Evolutionary conservation across 2,113 vertebrate species (phyloP).

Genomic region (Otis tarda): DNA sequence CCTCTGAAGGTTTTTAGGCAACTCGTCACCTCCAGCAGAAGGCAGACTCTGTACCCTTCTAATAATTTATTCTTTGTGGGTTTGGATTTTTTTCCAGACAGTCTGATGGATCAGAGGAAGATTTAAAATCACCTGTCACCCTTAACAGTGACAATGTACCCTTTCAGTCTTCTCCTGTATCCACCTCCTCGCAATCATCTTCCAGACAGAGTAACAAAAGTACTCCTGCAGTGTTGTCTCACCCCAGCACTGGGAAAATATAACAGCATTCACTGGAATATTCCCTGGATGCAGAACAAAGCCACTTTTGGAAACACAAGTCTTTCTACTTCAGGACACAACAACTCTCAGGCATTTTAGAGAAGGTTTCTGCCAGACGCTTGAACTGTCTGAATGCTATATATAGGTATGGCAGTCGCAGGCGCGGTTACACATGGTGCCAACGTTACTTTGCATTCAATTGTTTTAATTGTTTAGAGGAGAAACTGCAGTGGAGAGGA

Average conservation of each 20-base stretch:
- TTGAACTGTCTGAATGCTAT: neutral
- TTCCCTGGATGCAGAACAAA: neutral
- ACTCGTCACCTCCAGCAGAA: neutral
- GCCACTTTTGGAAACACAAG: neutral
- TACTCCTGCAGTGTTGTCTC: neutral
- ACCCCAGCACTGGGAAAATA: neutral
- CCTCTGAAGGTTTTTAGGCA: neutral
- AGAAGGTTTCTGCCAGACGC: neutral
- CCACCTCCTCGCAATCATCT: neutral
- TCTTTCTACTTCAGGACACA: neutral
- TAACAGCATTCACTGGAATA: neutral
- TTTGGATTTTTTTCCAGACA: neutral
- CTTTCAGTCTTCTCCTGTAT: neutral
- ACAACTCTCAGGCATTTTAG: neutral
- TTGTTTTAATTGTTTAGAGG: neutral
- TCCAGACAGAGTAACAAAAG: neutral
- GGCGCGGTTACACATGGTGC: neutral
- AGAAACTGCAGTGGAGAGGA: neutral
- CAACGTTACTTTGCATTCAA: neutral
- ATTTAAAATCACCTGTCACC: neutral
- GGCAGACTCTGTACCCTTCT: neutral
- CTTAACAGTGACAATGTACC: neutral
- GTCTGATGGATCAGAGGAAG: neutral
- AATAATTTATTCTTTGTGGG: neutral
- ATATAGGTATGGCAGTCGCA: neutral